Evolutionary conservation across 1,140 invertebrate genomes (phyloP), one percentile per base, ranked within the genome.

Genomic region (Dendroctonus ponderosae): DNA sequence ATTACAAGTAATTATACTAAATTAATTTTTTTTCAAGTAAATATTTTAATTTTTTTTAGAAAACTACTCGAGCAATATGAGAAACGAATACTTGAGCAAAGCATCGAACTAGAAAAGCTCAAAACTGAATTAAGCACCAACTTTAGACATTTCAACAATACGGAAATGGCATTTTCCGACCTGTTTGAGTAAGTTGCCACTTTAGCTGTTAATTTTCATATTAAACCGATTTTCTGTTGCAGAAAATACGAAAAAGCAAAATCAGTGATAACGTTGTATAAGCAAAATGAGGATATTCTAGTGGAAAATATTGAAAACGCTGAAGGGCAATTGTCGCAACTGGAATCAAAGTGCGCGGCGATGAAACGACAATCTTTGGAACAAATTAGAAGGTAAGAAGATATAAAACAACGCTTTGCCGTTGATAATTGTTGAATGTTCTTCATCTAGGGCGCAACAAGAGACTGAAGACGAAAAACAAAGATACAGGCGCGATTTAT

Each of bases 191-290:
- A 54, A 48, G 65, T 26, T 2, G 26, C 26, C 26, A 26, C 1
- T 26, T 26, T 26, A 26, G 26, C 1, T 26, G 26, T 26, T 26
- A 26, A 26, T 26, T 26, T 26, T 26, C 26, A 26, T 26, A 26
- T 26, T 3, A 26, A 26, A 2, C 26, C 26, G 1, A 62, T 50
- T 6, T 6, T 39, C 44, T 53, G 51, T 52, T 61, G 9, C 43
- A 76, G 78, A 49, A 80, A 79, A 72, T 86, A 85, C 73, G 85
- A 86, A 69, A 82, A 84, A 68, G 79, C 80, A 15, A 86, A 85
- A 71, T 72, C 76, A 46, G 80, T 83, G 44, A 79, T 86, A 0
- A 82, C 85, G 70, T 80, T 78, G 5, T 83, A 82, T 57, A 83
- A 82, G 73, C 79, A 81, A 77, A 85, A 86, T 78, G 85, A 85